Evolutionary conservation across 2,113 vertebrate genomes (phyloP).

Genomic region (Tychaedon coryphoeus): DNA sequence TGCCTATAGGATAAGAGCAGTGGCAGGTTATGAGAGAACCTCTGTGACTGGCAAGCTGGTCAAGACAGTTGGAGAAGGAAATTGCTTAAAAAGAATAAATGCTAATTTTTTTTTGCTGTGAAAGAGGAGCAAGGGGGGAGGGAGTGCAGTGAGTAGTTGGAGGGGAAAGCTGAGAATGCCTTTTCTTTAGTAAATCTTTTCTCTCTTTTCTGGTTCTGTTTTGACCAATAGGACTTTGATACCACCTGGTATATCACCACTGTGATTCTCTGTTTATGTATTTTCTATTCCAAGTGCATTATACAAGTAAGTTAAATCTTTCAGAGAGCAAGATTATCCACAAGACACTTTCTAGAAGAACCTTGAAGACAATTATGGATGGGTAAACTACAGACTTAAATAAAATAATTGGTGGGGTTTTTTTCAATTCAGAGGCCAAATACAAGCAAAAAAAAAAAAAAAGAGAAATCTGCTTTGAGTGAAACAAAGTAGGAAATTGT

Average conservation of each 20-base stretch:
- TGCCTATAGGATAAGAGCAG: background rate
- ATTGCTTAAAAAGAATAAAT: background rate
- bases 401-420: background rate
- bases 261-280: background rate
- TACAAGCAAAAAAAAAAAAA: background rate
- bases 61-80: background rate
- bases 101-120: background rate
- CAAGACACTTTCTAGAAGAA: background rate
- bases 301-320: background rate
- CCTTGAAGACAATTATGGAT: background rate
- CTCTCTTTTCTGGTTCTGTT: background rate
- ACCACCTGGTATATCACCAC: background rate
- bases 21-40: background rate
- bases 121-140: fast-evolving
- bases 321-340: background rate
- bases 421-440: background rate
- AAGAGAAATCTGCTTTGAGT: background rate
- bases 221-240: background rate
- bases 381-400: background rate
- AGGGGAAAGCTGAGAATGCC: fast-evolving
- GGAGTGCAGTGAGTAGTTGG: background rate
- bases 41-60: background rate
- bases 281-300: background rate
- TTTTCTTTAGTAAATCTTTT: background rate
- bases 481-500: background rate